Evolutionary conservation across 2,888 invertebrate genomes (phyloP).

Genomic region (Stenolophus ochropezus): DNA sequence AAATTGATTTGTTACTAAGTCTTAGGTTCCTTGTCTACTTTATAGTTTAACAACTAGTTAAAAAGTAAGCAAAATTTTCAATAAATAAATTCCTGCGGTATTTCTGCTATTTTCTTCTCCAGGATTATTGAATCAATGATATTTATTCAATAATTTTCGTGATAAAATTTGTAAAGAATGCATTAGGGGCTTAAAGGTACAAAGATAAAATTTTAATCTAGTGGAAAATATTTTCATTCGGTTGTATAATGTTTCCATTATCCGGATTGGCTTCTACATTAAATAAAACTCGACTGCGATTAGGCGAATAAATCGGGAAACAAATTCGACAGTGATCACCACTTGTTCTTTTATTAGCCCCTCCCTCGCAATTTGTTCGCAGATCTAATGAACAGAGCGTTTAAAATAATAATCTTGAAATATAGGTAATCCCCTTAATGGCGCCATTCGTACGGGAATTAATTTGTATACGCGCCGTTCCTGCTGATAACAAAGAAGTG

Average conservation of each 20-base stretch:
- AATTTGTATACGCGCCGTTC: conserved; percentile 60
- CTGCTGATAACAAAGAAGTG: conserved; percentile 59
- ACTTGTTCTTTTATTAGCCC: conserved; percentile 48
- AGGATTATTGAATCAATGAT: too few relatives aligned
- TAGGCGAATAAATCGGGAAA: conserved; percentile 34
- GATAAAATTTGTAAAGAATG: neutral
- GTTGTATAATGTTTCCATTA: conserved; percentile 21
- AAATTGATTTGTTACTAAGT: too few relatives aligned
- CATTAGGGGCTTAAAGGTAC: neutral
- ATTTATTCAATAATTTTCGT: too few relatives aligned
- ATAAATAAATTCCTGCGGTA: too few relatives aligned
- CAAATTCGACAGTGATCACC: conserved; percentile 40
- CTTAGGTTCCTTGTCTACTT: too few relatives aligned
- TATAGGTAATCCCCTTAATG: conserved; percentile 60
- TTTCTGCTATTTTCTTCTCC: too few relatives aligned
- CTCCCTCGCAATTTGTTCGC: conserved; percentile 61
- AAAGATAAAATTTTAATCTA: conserved; percentile 9
- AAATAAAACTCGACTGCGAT: conserved; percentile 30
- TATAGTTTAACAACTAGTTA: too few relatives aligned
- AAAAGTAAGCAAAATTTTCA: too few relatives aligned
- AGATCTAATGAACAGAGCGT: conserved; percentile 65
- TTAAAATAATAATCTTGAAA: conserved; percentile 64
- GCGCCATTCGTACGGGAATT: conserved; percentile 59
- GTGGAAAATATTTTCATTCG: conserved; percentile 10
- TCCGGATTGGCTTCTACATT: conserved; percentile 15